Evolutionary conservation across 2,797 vertebrate genomes (phyloP), one percentile per base, ranked within the genome.

Genomic region (Sardinella longiceps): DNA sequence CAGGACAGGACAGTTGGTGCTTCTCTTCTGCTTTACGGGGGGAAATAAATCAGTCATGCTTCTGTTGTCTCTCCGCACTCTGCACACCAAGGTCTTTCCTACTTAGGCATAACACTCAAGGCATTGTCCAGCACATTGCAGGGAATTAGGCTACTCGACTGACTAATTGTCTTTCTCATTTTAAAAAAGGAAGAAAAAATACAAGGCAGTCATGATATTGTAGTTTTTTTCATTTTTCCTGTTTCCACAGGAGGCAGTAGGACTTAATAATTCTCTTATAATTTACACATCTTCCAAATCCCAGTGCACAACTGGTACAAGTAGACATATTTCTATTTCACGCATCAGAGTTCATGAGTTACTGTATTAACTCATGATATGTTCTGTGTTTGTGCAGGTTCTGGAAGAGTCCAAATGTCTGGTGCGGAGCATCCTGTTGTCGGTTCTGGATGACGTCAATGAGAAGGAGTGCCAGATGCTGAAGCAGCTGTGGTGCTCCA

Each of bases 401-500:
- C 90, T 99, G 86, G 97, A 99, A 89, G 98, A 99, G 91, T 99
- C 98, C 30, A 99, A 99, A 94, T 98, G 96, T 90, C 95, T 99
- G 10, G 91, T 99, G 66, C 94, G 98, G 86, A 97, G 98, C 88
- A 97, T 99, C 89, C 91, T 99, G 88, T 96, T 96, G 92, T 96
- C 97, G 0, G 94, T 97, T 33, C 94, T 99, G 81, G 97, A 99
- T 91, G 97, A 98, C 1, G 98, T 99, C 88, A 99, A 99, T 0
- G 97, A 98, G 89, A 97, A 98, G 58, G 97, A 99, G 90, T 99
- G 98, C 89, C 93, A 97, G 93, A 99, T 99, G 97, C 91, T 99
- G 82, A 98, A 97, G 89, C 97, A 99, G 90, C 95, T 99, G 87
- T 99, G 98, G 97, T 98, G 97, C 86, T 99, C 98, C 85, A 98